Conservation (phyloP, 2,113 vertebrate species). For the Cinclus cinclus region DNA sequence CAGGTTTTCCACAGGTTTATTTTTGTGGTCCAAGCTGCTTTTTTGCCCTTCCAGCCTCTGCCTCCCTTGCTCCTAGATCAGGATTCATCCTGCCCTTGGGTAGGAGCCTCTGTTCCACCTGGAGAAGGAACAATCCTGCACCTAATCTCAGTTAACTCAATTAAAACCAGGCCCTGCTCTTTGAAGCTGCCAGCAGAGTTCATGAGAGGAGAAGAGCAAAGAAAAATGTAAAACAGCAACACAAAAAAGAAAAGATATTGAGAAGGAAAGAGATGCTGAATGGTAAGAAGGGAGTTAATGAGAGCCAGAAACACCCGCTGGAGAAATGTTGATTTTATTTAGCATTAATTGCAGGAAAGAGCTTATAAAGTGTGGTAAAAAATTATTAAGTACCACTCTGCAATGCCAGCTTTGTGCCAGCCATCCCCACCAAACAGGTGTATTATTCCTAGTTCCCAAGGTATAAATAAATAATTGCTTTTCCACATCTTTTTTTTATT, state of each 20-base stretch:
- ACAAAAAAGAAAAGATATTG: not conserved
- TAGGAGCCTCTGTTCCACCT: not conserved
- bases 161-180: slow-evolving; percentile 49
- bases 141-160: slow-evolving; percentile 31
- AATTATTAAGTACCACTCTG: slow-evolving; percentile 70
- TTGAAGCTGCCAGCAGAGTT: slow-evolving; percentile 47
- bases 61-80: not conserved
- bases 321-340: slow-evolving; percentile 78
- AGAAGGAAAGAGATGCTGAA: slow-evolving; percentile 1
- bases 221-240: not conserved
- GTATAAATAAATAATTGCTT: slow-evolving; percentile 75
- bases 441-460: slow-evolving; percentile 76
- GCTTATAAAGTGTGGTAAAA: slow-evolving; percentile 72
- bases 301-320: slow-evolving; percentile 60
- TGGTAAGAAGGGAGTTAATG: slow-evolving; percentile 5
- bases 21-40: not conserved
- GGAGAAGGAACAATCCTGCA: slow-evolving; percentile 14
- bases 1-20: not conserved
- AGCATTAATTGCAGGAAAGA: slow-evolving; percentile 79
- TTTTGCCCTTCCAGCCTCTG: not conserved
- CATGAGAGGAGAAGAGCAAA: not conserved
- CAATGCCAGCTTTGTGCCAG: slow-evolving; percentile 75
- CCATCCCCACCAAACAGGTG: slow-evolving; percentile 67
- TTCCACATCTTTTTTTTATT: slow-evolving; percentile 43
- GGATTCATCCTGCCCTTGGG: not conserved